Base-by-base conservation (phyloP, 2,888 invertebrate genomes). In the Caenorhabditis macrosperma region DNA sequence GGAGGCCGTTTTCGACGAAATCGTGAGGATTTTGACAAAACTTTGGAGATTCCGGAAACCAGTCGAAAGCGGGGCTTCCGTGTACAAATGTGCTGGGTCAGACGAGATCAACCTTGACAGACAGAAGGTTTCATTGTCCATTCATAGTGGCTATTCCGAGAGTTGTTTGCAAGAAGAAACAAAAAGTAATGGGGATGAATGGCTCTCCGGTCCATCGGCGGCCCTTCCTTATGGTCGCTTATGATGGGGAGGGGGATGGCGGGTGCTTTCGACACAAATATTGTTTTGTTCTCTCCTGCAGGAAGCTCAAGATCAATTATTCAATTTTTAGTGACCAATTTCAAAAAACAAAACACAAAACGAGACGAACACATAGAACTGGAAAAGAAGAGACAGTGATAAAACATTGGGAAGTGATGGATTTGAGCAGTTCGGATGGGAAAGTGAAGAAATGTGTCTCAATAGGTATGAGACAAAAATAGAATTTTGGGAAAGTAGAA, bases 281-380 rank as follows among this genome's bases (percentile, higher is more conserved):
- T 60, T 54, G 54, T 61, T 54, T 61, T 61, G 22, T 12, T 55
- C 44, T 28, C 54, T 35, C 33, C 30, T 17, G 50, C 52, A 68
- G 69, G 69, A 69, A 69, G 52, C 69, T 59, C 50, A 1, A 15
- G 63, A 72, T 72, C 72, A 72, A 72, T 72, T 72, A 72, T 72
- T 72, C 72, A 72, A 72, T 63, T 72, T 72, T 72, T 63, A 72
- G 63, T 72, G 63, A 63, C 63, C 72, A 72, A 63, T 72, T 55
- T 35, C 33, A 63, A 63, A 46, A 72, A 57, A 63, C 22, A 26
- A 50, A 60, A 33, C 44, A 61, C 41, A 55, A 26, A n/a, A n/a
- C n/a, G n/a, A n/a, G n/a, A n/a, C n/a, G n/a, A n/a, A 46, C 28
- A 55, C 52, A 44, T 28, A 26, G 30, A 15, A 41, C 12, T 33